Evolutionary conservation across 2,888 invertebrate genomes (phyloP).

Genomic region (Argyra leucocephala): DNA sequence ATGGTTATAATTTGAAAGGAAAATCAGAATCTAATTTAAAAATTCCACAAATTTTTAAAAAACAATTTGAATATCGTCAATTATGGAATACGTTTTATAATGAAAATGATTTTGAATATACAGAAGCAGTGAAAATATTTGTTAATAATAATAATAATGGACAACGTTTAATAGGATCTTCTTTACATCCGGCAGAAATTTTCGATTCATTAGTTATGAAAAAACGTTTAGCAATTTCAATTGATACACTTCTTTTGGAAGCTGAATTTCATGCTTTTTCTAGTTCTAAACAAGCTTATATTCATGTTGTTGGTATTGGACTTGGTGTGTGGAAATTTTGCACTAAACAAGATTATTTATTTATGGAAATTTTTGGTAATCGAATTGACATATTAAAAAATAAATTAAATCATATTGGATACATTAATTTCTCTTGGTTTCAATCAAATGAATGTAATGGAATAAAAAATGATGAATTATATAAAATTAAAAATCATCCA

Average conservation of each 20-base stretch:
- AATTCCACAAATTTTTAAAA: neutral
- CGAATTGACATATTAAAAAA: slow-evolving; percentile 47
- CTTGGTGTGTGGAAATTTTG: slow-evolving; percentile 59
- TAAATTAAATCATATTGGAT: slow-evolving; percentile 48
- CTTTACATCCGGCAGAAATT: slow-evolving; percentile 23
- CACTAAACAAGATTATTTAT: slow-evolving; percentile 53
- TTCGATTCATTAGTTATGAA: slow-evolving; percentile 40
- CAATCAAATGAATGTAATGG: slow-evolving; percentile 43
- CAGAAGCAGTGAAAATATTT: neutral
- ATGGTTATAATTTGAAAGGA: slow-evolving; percentile 26
- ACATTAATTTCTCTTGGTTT: slow-evolving; percentile 60
- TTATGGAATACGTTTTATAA: slow-evolving; percentile 34
- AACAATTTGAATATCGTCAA: slow-evolving; percentile 22
- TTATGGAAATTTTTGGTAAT: slow-evolving; percentile 54
- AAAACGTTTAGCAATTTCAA: slow-evolving; percentile 47
- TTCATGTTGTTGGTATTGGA: slow-evolving; percentile 59
- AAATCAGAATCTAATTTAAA: neutral
- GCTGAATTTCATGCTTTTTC: slow-evolving; percentile 50
- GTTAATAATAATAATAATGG: neutral
- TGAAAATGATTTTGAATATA: neutral
- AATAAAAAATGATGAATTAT: slow-evolving; percentile 42
- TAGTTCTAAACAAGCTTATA: slow-evolving; percentile 47
- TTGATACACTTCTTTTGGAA: slow-evolving; percentile 56
- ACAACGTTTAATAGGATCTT: neutral
- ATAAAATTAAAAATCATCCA: slow-evolving; percentile 31